Conservation (phyloP, 2,797 vertebrate genomes). For the Labroides dimidiatus region DNA sequence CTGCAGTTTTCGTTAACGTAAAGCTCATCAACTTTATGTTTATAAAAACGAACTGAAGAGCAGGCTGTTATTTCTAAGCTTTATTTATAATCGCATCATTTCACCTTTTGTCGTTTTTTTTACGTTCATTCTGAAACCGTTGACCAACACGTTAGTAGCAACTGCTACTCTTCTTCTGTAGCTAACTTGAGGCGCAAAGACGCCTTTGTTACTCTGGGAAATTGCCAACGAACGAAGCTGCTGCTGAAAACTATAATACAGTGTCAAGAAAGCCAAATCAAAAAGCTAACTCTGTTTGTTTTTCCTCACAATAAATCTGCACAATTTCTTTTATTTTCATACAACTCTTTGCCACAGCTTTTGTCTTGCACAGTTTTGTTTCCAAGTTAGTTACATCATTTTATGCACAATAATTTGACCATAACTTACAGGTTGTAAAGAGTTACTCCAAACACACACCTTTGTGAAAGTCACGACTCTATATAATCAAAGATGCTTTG, state of each 20-base stretch:
- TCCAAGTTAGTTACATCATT: background rate
- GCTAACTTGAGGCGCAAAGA: background rate
- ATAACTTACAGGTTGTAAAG: background rate
- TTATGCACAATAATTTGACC: no score
- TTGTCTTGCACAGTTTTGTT: no score
- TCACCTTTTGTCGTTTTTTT: no score
- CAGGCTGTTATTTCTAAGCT: accelerated
- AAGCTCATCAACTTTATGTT: constrained; percentile 30
- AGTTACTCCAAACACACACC: background rate
- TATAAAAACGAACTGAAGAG: background rate
- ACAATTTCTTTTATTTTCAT: no score
- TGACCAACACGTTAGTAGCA: no score
- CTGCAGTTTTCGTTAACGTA: constrained; percentile 25
- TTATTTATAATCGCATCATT: accelerated
- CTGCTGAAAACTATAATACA: no score
- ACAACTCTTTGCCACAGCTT: no score
- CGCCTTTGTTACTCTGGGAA: background rate
- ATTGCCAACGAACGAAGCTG: background rate
- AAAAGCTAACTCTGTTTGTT: no score
- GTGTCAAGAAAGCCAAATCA: no score
- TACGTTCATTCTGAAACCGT: background rate
- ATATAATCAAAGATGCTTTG: constrained; percentile 53
- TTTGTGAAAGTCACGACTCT: background rate
- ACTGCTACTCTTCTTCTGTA: background rate
- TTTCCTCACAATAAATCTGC: no score